Conservation (phyloP, 64 coral and sea anemone genomes). For the Platygyra sinensis region DNA sequence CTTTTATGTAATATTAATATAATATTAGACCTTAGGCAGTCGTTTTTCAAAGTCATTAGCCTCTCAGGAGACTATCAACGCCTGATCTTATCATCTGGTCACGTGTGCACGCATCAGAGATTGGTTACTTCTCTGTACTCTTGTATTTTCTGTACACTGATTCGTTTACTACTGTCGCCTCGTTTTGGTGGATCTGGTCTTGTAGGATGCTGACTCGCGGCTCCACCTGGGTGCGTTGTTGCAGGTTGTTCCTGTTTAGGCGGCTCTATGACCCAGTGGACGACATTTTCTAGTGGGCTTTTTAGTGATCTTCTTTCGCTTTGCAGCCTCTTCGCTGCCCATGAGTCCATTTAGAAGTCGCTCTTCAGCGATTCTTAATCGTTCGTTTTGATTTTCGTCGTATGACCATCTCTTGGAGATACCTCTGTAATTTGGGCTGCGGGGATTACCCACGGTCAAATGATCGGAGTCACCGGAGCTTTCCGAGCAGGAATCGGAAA, state of each 20-base stretch:
- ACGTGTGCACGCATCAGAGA: not conserved
- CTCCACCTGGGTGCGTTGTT: not conserved
- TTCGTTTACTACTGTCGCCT: conserved; percentile 10
- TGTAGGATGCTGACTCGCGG: not conserved
- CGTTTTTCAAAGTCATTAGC: too few species aligned
- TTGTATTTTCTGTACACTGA: not conserved
- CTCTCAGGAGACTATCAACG: too few species aligned
- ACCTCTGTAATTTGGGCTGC: not conserved
- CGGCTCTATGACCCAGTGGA: conserved; percentile 17
- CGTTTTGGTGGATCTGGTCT: conserved; percentile 35
- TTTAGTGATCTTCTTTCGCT: conserved; percentile 2
- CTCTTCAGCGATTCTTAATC: conserved; percentile 39
- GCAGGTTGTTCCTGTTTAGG: not conserved
- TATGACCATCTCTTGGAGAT: conserved; percentile 15
- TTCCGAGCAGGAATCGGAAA: conserved; percentile 63
- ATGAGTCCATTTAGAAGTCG: conserved; percentile 14
- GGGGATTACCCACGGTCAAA: conserved; percentile 28
- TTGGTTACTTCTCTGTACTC: conserved; percentile 7
- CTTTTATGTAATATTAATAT: not conserved
- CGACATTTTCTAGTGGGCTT: conserved; percentile 25
- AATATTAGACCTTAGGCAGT: not conserved
- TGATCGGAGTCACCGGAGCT: conserved; percentile 66
- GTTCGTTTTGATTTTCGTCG: conserved; percentile 42
- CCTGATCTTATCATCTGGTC: not conserved
- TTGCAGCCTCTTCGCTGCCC: not conserved